Evolutionary conservation across 2,797 vertebrate species (phyloP).

Genomic region (Podarcis lilfordi): DNA sequence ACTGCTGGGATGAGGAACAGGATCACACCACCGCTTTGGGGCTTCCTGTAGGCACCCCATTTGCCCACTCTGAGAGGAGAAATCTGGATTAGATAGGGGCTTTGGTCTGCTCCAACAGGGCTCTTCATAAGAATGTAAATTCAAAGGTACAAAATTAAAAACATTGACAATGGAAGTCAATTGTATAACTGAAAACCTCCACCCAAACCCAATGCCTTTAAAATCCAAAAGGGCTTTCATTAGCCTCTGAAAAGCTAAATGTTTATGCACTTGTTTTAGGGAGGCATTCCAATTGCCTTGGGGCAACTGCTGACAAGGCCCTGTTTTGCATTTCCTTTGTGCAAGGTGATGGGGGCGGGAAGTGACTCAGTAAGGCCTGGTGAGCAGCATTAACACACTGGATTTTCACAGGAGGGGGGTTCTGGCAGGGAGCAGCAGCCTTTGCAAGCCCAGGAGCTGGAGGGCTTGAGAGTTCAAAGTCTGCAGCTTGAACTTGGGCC

Average conservation of each 20-base stretch:
- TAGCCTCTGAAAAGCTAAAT: neutral
- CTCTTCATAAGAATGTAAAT: no score
- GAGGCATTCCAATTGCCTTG: neutral
- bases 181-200: neutral
- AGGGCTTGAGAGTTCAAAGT: neutral
- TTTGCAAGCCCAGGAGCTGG: neutral
- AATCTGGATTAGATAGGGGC: no score
- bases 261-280: neutral
- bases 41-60: no score
- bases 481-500: neutral
- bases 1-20: no score
- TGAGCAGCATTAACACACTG: neutral
- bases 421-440: neutral
- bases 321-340: neutral
- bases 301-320: neutral
- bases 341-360: neutral
- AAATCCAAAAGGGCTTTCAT: neutral
- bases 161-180: neutral
- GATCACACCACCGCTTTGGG: no score
- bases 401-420: neutral
- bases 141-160: neutral
- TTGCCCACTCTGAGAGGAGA: no score
- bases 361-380: neutral
- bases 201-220: neutral
- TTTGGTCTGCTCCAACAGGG: no score